A percentile compares a stretch with the other conserved stretches of the same genome.
Conservation (phyloP, 2,888 invertebrate species). For the Tetragnatha montana region DNA sequence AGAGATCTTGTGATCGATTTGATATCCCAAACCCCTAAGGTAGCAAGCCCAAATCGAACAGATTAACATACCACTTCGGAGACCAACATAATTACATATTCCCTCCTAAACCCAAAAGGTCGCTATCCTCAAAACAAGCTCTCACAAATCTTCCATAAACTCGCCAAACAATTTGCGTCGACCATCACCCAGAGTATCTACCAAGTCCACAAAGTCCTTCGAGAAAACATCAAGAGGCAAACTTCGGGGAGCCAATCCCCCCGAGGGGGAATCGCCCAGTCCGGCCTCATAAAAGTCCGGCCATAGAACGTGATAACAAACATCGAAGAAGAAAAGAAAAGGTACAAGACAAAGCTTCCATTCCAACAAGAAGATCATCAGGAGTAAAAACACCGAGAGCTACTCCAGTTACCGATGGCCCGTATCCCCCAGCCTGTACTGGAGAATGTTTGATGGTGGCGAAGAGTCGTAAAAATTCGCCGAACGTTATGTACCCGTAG, state of each 20-base stretch:
- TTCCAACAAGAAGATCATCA: slow-evolving; percentile 8
- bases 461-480: slow-evolving; percentile 46
- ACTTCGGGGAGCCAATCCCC: background rate
- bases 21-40: no score
- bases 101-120: no score
- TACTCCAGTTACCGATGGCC: slow-evolving; percentile 2
- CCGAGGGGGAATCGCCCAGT: background rate
- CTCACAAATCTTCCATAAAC: background rate
- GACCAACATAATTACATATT: no score
- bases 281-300: background rate
- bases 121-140: background rate
- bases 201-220: background rate
- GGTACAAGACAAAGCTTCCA: slow-evolving; percentile 14
- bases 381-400: slow-evolving; percentile 30
- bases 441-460: slow-evolving; percentile 37
- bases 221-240: background rate
- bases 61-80: no score
- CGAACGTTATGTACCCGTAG: slow-evolving; percentile 15
- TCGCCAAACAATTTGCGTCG: background rate
- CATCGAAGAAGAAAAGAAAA: slow-evolving; percentile 24
- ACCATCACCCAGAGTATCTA: background rate
- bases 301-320: slow-evolving; percentile 26
- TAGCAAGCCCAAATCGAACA: no score
- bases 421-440: slow-evolving; percentile 20
- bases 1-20: no score